Conservation (phyloP, 2,888 invertebrate genomes). For the Xylocampa areola region DNA sequence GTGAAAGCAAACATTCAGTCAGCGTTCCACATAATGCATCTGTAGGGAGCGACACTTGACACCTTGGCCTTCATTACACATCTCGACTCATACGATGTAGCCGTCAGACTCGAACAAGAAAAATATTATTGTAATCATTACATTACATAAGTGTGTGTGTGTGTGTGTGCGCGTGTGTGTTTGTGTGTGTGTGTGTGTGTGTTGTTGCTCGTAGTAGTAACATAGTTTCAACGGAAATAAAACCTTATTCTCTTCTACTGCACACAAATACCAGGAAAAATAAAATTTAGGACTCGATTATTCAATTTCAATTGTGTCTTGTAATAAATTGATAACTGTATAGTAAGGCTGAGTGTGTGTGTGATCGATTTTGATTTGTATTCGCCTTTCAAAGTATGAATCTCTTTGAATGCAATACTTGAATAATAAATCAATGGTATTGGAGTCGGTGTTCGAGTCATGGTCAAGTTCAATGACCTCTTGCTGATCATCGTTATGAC, state of each 20-base stretch:
- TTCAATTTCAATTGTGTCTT: constrained; percentile 51
- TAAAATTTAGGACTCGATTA: constrained; percentile 23
- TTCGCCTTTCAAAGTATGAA: constrained; percentile 63
- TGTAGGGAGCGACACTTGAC: constrained; percentile 82
- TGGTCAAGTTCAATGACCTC: constrained; percentile 78
- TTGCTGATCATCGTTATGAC: constrained; percentile 64
- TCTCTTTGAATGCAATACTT: constrained; percentile 70
- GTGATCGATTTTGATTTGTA: constrained; percentile 60
- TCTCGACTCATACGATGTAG: constrained; percentile 54
- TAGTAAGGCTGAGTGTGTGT: constrained; percentile 46
- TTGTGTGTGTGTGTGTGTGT: no score
- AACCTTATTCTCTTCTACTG: constrained; percentile 22
- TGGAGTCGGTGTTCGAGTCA: constrained; percentile 73
- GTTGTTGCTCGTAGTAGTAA: no score
- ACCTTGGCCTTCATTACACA: constrained; percentile 78
- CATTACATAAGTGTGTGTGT: constrained; percentile 18
- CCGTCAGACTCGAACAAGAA: constrained; percentile 37
- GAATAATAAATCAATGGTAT: constrained; percentile 81
- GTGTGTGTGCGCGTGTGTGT: no score
- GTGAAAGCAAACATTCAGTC: constrained; percentile 85
- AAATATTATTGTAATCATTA: constrained; percentile 45
- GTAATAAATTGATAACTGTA: constrained; percentile 55
- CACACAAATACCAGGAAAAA: constrained; percentile 37
- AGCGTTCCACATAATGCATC: constrained; percentile 83
- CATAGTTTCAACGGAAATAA: constrained; percentile 31